Base-by-base conservation (phyloP, 2,888 invertebrate genomes). In the Myopa testacea region DNA sequence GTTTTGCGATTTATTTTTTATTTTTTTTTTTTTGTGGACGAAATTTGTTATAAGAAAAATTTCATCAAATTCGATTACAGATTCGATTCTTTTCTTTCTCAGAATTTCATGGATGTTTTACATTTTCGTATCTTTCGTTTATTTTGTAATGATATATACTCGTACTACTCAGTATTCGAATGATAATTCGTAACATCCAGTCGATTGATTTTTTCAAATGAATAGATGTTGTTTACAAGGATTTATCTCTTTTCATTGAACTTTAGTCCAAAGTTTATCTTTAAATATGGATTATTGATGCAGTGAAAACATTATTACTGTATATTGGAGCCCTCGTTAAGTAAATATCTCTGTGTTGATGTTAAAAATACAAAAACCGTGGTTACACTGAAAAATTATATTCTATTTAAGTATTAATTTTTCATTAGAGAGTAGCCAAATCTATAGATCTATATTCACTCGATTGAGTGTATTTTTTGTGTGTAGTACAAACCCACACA, bases 221-320 rank as follows among this genome's bases (percentile, higher is more conserved):
- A 60, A 55, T 19, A 73, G 62, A 73, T 62, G 58, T 58, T 81
- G 78, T 79, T 78, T 78, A 79, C 78, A 78, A 83, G 83, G 85
- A 87, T 87, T 87, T 87, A 87, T 87, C 87, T 84, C 85, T 84
- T 87, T 85, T 86, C 86, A 84, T 84, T 87, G 87, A 87, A 87
- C 87, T 87, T 86, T 87, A 83, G 84, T 85, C 77, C 87, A 86
- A 84, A 87, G 87, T 87, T 87, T 87, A 87, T 87, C 87, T 86
- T 85, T 82, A 82, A 82, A 80, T 80, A 79, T 80, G 82, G 79
- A 80, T 80, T 75, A 69, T 50, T 75, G 75, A 75, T 75, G 69
- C 69, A 60, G 38, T 75, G 60, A 75, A 58, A 50, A 69, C 50
- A 75, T 60, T 58, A 75, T 65, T 65, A 60, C 60, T 69, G 65